phyloP scores from a whole-genome alignment of 2,888 invertebrate species.

The Epinotia demarniana region DNA sequence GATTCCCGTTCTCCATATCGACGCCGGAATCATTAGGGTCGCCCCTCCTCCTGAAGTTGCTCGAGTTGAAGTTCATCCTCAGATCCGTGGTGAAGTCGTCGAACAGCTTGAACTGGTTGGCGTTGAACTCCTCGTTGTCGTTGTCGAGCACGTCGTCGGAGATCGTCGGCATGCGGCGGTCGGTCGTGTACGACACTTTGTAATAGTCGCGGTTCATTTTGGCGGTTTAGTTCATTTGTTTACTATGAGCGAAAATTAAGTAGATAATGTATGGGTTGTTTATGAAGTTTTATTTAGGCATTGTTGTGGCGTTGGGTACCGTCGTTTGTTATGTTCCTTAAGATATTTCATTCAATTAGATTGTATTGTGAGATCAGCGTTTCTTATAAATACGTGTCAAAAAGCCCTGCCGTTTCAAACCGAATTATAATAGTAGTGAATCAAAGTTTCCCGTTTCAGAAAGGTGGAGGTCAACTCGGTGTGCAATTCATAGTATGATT shows the following conservation, averaged over 20 bases:
- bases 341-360: neutral
- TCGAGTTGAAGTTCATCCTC: conserved; percentile 72
- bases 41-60: conserved; percentile 65
- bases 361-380: neutral
- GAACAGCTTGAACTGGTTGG: conserved; percentile 80
- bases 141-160: conserved; percentile 74
- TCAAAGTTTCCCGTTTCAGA: too few relatives aligned
- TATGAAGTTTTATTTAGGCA: neutral
- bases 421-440: too few relatives aligned
- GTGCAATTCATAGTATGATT: too few relatives aligned
- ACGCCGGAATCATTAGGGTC: conserved; percentile 80
- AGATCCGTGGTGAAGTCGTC: conserved; percentile 80
- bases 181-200: conserved; percentile 71
- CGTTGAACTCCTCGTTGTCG: conserved; percentile 80
- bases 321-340: conserved; percentile 42
- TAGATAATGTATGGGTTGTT: neutral
- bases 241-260: conserved; percentile 4
- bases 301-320: conserved; percentile 27
- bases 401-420: too few relatives aligned
- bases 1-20: conserved; percentile 80
- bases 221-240: conserved; percentile 44
- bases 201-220: conserved; percentile 78
- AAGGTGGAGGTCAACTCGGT: too few relatives aligned
- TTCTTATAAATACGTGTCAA: neutral
- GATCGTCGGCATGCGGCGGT: conserved; percentile 57